Evolutionary conservation across 2,113 vertebrate genomes (phyloP).

Genomic region (Gallinago paraguaiae): DNA sequence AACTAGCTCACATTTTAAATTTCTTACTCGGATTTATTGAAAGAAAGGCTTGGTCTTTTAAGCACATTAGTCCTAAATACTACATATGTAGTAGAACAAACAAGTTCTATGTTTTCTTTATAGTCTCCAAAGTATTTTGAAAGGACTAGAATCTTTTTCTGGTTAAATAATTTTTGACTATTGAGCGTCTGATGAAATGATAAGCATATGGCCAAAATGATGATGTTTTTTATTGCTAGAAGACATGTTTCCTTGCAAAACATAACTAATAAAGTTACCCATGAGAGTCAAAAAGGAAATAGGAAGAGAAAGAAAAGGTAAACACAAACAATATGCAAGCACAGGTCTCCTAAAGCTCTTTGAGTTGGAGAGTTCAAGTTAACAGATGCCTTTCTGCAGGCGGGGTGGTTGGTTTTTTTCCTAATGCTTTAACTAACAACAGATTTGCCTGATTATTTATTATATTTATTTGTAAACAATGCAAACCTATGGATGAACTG

Average conservation of each 20-base stretch:
- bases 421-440: neutral
- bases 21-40: neutral
- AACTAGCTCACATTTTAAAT: neutral
- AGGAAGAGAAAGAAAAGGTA: neutral
- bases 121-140: neutral
- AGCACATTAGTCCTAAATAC: neutral
- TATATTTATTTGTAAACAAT: conserved; percentile 12
- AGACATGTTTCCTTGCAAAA: neutral
- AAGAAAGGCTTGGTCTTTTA: neutral
- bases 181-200: neutral
- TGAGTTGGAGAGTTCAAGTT: neutral
- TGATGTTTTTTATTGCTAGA: neutral
- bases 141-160: neutral
- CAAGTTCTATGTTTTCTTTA: neutral
- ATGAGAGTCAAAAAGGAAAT: neutral
- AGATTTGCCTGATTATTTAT: neutral
- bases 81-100: neutral
- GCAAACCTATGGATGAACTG: neutral
- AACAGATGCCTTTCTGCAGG: conserved; percentile 4
- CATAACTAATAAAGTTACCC: neutral
- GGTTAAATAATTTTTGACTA: neutral
- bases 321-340: neutral
- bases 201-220: neutral
- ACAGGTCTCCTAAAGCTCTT: neutral
- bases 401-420: neutral